phyloP scores from a whole-genome alignment of 2,888 invertebrate genomes.

The Scaptomyza polygonia region DNA sequence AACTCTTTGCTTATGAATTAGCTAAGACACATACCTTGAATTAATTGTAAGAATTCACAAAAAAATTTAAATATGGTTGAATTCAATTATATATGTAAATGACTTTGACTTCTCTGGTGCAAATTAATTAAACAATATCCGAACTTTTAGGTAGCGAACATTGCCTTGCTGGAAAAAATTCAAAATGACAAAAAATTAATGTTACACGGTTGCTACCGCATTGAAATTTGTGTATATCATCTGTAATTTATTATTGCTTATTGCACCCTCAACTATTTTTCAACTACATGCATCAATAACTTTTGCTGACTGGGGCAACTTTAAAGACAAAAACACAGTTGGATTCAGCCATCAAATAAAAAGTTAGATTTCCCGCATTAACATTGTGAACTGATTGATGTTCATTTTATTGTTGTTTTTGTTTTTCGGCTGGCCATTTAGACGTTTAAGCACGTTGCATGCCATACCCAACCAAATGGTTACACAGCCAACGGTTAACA shows the following conservation, averaged over 20 bases:
- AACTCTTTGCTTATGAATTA: too few species aligned
- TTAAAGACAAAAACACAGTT: not conserved
- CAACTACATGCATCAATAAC: constrained; percentile 5
- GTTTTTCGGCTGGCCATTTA: constrained; percentile 3
- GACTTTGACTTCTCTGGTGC: too few species aligned
- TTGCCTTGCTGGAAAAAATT: too few species aligned
- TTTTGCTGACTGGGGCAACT: not conserved
- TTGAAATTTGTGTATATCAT: not conserved
- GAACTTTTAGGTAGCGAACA: too few species aligned
- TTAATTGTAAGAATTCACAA: too few species aligned
- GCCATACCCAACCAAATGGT: not conserved
- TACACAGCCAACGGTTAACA: constrained; percentile 6
- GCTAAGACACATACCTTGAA: not conserved
- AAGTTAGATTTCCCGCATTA: constrained; percentile 8
- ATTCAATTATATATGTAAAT: too few species aligned
- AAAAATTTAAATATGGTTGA: too few species aligned
- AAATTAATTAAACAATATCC: too few species aligned
- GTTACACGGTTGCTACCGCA: not conserved
- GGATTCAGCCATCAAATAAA: constrained; percentile 4
- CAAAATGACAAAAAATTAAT: too few species aligned
- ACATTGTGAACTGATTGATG: constrained; percentile 11
- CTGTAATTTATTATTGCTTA: constrained; percentile 5
- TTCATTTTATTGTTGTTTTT: not conserved
- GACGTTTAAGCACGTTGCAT: constrained; percentile 5
- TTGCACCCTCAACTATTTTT: not conserved